These are phyloP conservation scores for Hyaena hyaena DNA, from an alignment of 2,113 vertebrate species.

Conservation along the genomic window DNA sequence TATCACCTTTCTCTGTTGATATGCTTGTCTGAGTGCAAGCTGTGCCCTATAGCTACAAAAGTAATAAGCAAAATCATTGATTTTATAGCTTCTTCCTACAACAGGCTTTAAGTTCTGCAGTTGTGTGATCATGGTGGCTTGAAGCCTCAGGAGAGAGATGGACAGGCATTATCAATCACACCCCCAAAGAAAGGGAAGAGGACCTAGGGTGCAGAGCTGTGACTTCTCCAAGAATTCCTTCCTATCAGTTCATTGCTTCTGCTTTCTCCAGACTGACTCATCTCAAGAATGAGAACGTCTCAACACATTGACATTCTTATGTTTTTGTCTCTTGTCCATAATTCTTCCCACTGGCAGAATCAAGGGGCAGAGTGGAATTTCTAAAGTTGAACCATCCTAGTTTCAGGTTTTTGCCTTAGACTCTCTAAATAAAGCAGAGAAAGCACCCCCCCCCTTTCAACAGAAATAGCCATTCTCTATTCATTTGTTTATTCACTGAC, in stretches of 20 bases:
- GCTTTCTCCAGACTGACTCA: neutral
- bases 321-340: neutral
- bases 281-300: neutral
- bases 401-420: neutral
- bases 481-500: neutral
- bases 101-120: neutral
- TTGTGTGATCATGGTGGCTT: neutral
- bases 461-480: neutral
- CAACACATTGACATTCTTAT: neutral
- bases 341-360: neutral
- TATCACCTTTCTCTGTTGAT: neutral
- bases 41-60: neutral
- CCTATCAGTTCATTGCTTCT: neutral
- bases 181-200: neutral
- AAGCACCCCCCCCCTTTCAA: neutral
- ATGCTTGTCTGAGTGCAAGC: neutral
- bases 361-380: neutral
- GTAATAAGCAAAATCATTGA: neutral
- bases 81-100: slow-evolving; percentile 50
- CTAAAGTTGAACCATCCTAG: neutral
- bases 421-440: neutral
- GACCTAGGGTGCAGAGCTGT: neutral
- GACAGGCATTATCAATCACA: neutral
- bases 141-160: neutral
- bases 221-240: neutral